phyloP scores from a whole-genome alignment of 2,113 vertebrate genomes.

The Hippocampus barbouri region DNA sequence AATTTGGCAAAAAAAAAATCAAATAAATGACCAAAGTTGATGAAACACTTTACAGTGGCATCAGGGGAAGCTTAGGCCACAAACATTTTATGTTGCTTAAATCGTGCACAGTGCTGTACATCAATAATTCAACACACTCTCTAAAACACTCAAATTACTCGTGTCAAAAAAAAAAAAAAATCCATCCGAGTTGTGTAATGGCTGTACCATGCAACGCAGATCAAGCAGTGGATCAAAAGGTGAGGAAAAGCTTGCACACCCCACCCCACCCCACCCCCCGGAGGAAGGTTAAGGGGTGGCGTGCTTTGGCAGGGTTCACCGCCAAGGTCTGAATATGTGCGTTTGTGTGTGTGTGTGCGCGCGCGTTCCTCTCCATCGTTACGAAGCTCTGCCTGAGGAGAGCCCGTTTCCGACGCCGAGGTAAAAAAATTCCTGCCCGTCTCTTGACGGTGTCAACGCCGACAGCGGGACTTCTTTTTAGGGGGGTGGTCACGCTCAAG shows the following conservation, averaged over 20 bases:
- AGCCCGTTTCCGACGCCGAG: conserved; percentile 65
- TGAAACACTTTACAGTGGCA: too few relatives aligned
- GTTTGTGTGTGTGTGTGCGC: neutral
- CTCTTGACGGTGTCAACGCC: conserved; percentile 51
- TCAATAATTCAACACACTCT: too few relatives aligned
- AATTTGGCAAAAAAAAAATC: too few relatives aligned
- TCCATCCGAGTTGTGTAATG: neutral
- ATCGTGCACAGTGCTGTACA: too few relatives aligned
- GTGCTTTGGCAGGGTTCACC: conserved; percentile 59
- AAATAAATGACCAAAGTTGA: too few relatives aligned
- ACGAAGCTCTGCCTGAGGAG: conserved; percentile 60
- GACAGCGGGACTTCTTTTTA: conserved; percentile 43
- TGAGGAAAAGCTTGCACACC: conserved; percentile 48
- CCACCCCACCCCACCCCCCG: conserved; percentile 33
- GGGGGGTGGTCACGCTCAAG: conserved; percentile 46
- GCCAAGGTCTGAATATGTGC: conserved; percentile 43
- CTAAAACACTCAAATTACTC: neutral
- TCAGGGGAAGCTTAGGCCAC: too few relatives aligned
- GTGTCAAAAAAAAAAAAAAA: too few relatives aligned
- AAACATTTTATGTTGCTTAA: too few relatives aligned
- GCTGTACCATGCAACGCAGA: conserved; percentile 16
- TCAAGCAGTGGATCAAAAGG: conserved; percentile 57
- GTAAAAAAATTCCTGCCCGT: conserved; percentile 58
- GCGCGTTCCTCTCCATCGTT: conserved; percentile 35
- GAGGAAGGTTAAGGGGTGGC: conserved; percentile 53